Percentiles rank a stretch among this genome's conserved stretches.
phyloP scores from a whole-genome alignment of 1,140 invertebrate species.

The Drosophila sproati region DNA sequence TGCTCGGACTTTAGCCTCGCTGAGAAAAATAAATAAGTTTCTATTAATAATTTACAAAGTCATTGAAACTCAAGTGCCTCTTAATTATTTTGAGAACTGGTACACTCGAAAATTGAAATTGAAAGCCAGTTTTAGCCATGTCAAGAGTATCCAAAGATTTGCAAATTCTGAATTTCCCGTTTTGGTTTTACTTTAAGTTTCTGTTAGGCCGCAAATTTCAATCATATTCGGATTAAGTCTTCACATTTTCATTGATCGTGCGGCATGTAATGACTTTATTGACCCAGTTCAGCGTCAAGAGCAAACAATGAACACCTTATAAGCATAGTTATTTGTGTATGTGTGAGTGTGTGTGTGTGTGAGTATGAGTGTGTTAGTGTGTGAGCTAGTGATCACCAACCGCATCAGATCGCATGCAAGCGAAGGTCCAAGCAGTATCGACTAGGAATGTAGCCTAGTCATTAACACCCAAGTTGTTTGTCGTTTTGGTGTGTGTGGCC shows the following conservation, averaged over 20 bases:
- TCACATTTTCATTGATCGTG: slow-evolving; percentile 9
- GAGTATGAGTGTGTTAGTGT: too few relatives aligned
- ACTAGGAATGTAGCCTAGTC: slow-evolving; percentile 15
- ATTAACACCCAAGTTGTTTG: slow-evolving; percentile 56
- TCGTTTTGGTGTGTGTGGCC: slow-evolving; percentile 42
- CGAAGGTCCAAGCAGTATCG: slow-evolving; percentile 3
- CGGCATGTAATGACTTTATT: slow-evolving; percentile 49
- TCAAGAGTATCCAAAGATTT: too few relatives aligned
- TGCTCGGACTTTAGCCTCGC: too few relatives aligned
- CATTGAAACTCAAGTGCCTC: background rate
- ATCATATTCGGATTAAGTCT: slow-evolving; percentile 10
- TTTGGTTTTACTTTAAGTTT: too few relatives aligned
- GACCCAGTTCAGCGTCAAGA: slow-evolving; percentile 67
- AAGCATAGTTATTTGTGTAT: slow-evolving; percentile 11
- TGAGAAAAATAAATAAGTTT: too few relatives aligned
- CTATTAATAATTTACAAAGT: too few relatives aligned
- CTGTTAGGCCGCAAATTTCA: background rate
- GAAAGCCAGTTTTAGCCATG: too few relatives aligned
- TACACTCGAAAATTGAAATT: too few relatives aligned
- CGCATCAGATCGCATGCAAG: slow-evolving; percentile 45
- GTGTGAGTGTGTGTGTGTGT: background rate
- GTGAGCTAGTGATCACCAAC: slow-evolving; percentile 45
- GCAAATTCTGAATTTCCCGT: too few relatives aligned
- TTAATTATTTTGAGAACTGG: background rate
- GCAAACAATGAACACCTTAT: slow-evolving; percentile 76